Base-by-base conservation (phyloP, 2,797 vertebrate species). In the Poecile montanus region DNA sequence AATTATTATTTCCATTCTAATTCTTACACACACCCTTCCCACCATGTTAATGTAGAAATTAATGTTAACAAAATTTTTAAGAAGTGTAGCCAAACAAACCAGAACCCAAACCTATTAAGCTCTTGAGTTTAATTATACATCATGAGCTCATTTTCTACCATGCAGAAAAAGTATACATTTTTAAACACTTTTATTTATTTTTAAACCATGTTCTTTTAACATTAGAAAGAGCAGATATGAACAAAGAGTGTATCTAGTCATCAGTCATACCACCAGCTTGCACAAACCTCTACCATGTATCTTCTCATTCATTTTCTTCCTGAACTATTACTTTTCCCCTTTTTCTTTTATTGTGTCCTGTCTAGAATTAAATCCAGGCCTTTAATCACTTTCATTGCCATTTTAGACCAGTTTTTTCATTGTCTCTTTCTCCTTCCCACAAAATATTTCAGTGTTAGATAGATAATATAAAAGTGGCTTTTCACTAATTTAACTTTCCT, bases 51-150 rank as follows among this genome's bases (percentile, higher is more conserved):
- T 27, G n/a, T 38, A 45, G 54, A 96, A 74, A 87, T 29, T 19
- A 0, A 2, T 56, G 65, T 71, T 71, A 80, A 66, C 22, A 34
- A 38, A n/a, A 21, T 14, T 84, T 68, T 30, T 2, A 68, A 62
- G n/a, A 79, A 67, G 10, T 4, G 7, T 10, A 86, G 48, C 50
- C 38, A 89, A 92, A 78, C 12, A 75, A 92, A 75, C 22, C n/a
- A 75, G 85, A 95, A 27, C 36, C 9, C 40, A 66, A 89, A 70
- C 4, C 8, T 53, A 66, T 81, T 78, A 88, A 78, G 40, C 16
- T 81, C 54, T 66, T 53, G 30, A 68, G 61, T 89, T 94, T 83
- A 89, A 94, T 95, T 87, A 88, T 58, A 72, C 51, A 57, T 70
- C 87, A 91, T 60, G 61, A 83, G 47, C 36, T 91, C 51, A 80